Percentiles rank a stretch among this genome's conserved stretches.
These are phyloP conservation scores for Quadriops clusia DNA, from an alignment of 2,888 invertebrate species.

Conservation along the genomic window DNA sequence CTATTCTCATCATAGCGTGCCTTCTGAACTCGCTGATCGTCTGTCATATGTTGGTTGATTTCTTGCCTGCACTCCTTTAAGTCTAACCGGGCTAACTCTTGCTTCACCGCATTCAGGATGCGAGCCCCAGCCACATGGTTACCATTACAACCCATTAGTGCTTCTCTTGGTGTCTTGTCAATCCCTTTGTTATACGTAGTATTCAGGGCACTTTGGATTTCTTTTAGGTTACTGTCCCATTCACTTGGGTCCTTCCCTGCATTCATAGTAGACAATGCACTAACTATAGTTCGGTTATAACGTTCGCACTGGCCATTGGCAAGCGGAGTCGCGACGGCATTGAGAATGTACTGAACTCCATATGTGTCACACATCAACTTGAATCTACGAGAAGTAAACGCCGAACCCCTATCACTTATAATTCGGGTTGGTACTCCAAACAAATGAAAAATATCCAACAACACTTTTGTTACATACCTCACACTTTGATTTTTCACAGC, in stretches of 20 bases:
- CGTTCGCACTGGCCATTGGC: conserved; percentile 12
- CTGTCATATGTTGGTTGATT: not conserved
- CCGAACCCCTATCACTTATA: conserved; percentile 10
- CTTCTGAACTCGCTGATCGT: not conserved
- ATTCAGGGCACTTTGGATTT: conserved; percentile 21
- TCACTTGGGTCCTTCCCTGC: conserved; percentile 12
- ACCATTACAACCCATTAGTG: conserved; percentile 14
- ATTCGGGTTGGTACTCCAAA: conserved; percentile 12
- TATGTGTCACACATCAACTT: conserved; percentile 8
- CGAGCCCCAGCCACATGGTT: conserved; percentile 10
- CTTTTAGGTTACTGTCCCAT: conserved; percentile 20
- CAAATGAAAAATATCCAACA: conserved; percentile 3
- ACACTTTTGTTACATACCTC: not conserved
- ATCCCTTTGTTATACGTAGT: conserved; percentile 14
- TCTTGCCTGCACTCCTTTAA: not conserved
- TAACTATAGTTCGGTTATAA: conserved; percentile 16
- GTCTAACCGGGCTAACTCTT: not conserved
- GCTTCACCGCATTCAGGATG: conserved; percentile 6
- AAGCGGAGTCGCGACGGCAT: conserved; percentile 8
- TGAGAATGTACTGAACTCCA: conserved; percentile 8
- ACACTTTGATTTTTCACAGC: not conserved
- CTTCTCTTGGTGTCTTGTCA: conserved; percentile 15
- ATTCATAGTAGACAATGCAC: conserved; percentile 15
- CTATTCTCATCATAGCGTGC: conserved; percentile 1
- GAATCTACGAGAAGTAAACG: conserved; percentile 9